Conservation (phyloP, 2,113 vertebrate genomes). For the Erythrocebus patas region DNA sequence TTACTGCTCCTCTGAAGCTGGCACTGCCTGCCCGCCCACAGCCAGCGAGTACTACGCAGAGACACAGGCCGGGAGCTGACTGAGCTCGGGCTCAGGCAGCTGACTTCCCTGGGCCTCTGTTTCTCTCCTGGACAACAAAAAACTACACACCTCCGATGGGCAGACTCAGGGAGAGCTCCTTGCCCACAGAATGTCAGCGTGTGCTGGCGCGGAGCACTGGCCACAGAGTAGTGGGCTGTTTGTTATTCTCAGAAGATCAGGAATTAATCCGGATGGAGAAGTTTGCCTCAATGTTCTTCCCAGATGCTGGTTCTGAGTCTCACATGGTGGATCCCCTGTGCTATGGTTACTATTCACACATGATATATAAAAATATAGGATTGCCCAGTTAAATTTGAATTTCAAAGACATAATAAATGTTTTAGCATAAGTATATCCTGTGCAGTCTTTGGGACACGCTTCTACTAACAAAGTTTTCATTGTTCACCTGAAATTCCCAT, state of each 20-base stretch:
- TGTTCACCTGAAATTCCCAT: neutral
- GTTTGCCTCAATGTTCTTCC: neutral
- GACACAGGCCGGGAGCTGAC: neutral
- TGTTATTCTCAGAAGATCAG: neutral
- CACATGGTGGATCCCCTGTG: accelerated
- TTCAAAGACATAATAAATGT: neutral
- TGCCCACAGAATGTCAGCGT: accelerated
- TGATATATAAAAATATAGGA: neutral
- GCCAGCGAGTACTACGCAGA: neutral
- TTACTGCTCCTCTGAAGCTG: neutral
- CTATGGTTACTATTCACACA: accelerated
- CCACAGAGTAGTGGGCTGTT: neutral
- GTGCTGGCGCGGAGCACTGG: accelerated
- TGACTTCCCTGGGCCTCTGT: neutral
- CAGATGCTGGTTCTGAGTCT: neutral
- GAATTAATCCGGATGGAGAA: neutral
- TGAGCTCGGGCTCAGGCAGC: neutral
- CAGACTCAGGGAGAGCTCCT: neutral
- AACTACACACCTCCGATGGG: accelerated
- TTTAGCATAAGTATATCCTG: neutral
- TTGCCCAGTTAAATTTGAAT: neutral
- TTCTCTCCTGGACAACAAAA: neutral
- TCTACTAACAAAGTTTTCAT: neutral
- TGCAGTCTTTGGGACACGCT: neutral
- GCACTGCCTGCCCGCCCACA: neutral